Conservation (phyloP, 2,797 vertebrate genomes). For the Fundulus diaphanus region DNA sequence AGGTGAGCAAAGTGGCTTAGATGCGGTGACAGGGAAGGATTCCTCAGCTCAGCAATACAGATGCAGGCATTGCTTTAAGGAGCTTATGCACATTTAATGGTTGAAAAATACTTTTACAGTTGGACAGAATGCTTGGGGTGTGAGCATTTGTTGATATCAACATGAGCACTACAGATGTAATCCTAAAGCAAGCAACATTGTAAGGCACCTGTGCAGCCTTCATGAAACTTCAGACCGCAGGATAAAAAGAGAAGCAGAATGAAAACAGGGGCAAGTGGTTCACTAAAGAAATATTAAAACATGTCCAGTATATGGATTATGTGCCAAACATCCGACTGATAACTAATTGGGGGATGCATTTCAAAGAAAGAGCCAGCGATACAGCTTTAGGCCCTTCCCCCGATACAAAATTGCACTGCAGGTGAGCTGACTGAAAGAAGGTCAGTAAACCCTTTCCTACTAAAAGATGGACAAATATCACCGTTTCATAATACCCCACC, state of each 20-base stretch:
- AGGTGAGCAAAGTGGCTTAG: slow-evolving; percentile 68
- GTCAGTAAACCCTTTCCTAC: background rate
- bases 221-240: background rate
- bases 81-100: slow-evolving; percentile 69
- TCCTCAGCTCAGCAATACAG: slow-evolving; percentile 47
- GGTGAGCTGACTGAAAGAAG: background rate
- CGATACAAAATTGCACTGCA: background rate
- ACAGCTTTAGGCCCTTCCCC: background rate
- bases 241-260: background rate
- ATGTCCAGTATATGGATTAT: slow-evolving; percentile 15
- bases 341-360: background rate
- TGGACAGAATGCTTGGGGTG: slow-evolving; percentile 44
- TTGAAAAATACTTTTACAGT: slow-evolving; percentile 47
- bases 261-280: background rate
- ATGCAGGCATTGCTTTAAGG: slow-evolving; percentile 65
- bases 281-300: slow-evolving; percentile 2
- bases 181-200: slow-evolving; percentile 31
- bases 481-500: background rate
- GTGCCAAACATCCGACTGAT: slow-evolving; percentile 16
- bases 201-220: background rate
- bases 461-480: background rate
- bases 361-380: background rate
- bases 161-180: slow-evolving; percentile 48
- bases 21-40: slow-evolving; percentile 63
- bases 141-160: slow-evolving; percentile 53